These are phyloP conservation scores for Reinhardtius hippoglossoides DNA, from an alignment of 2,113 vertebrate genomes.

Conservation along the genomic window DNA sequence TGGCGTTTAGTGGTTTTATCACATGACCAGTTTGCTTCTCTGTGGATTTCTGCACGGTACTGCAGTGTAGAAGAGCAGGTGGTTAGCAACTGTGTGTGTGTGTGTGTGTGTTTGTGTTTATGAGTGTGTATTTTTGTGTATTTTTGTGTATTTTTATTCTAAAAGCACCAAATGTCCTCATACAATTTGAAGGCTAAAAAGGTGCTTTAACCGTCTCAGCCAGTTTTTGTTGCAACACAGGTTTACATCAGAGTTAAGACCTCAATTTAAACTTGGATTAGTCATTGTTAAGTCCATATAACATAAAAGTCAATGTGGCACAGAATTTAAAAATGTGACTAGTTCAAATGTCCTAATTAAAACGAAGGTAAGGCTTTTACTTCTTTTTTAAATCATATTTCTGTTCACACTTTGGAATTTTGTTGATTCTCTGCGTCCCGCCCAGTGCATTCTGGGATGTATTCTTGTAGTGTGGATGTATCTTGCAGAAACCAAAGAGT, in stretches of 20 bases:
- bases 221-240: constrained; percentile 8
- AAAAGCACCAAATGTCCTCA: constrained; percentile 39
- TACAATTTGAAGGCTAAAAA: constrained; percentile 25
- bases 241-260: neutral
- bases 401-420: no score
- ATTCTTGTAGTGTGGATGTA: no score
- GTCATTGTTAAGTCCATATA: no score
- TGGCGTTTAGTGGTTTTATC: constrained; percentile 65
- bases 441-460: no score
- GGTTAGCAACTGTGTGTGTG: constrained; percentile 31
- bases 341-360: no score
- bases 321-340: no score
- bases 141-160: constrained; percentile 33
- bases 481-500: no score
- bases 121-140: constrained; percentile 30
- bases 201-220: constrained; percentile 3
- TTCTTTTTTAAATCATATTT: no score
- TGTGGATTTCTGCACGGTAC: constrained; percentile 47
- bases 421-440: no score
- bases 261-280: neutral
- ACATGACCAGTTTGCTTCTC: constrained; percentile 64
- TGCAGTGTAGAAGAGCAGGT: constrained; percentile 69
- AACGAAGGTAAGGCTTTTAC: no score
- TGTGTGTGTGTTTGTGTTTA: constrained; percentile 4
- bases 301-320: no score